A percentile compares a stretch with the other conserved stretches of the same genome.
phyloP scores from a whole-genome alignment of 2,797 vertebrate genomes.

The Sebastes minor region DNA sequence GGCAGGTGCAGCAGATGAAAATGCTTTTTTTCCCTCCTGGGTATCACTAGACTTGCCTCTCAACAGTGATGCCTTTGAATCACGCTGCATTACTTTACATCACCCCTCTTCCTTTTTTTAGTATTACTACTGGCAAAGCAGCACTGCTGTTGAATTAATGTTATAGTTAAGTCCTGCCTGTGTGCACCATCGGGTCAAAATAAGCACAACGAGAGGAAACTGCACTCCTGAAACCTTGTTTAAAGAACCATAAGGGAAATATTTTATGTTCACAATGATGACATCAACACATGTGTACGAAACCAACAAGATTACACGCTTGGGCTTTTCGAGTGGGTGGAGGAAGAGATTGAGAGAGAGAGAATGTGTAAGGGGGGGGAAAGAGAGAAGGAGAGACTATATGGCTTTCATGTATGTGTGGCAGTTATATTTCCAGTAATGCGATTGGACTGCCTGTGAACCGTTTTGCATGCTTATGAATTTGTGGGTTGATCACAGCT shows the following conservation, averaged over 20 bases:
- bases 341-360: slow-evolving; percentile 70
- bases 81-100: slow-evolving; percentile 37
- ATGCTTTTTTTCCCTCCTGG: slow-evolving; percentile 22
- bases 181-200: slow-evolving; percentile 43
- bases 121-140: slow-evolving; percentile 17
- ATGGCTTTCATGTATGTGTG: slow-evolving; percentile 66
- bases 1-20: slow-evolving; percentile 52
- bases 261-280: slow-evolving; percentile 74
- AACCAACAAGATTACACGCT: slow-evolving; percentile 80
- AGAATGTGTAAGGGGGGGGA: slow-evolving; percentile 50
- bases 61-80: slow-evolving; percentile 39
- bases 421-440: slow-evolving; percentile 62
- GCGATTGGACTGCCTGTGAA: slow-evolving; percentile 47
- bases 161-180: slow-evolving; percentile 1
- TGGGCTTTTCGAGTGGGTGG: slow-evolving; percentile 77
- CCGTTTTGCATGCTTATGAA: slow-evolving; percentile 53
- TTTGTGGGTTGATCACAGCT: slow-evolving; percentile 53
- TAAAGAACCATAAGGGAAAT: slow-evolving; percentile 60
- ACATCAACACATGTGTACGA: slow-evolving; percentile 79
- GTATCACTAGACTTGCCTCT: slow-evolving; percentile 32
- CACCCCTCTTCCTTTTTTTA: background rate
- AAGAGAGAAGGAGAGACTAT: slow-evolving; percentile 46
- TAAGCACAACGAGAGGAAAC: slow-evolving; percentile 26
- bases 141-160: slow-evolving; percentile 17
- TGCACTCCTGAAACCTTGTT: slow-evolving; percentile 33